These are phyloP conservation scores for Dryobates pubescens DNA, from an alignment of 2,797 vertebrate species.

Conservation along the genomic window DNA sequence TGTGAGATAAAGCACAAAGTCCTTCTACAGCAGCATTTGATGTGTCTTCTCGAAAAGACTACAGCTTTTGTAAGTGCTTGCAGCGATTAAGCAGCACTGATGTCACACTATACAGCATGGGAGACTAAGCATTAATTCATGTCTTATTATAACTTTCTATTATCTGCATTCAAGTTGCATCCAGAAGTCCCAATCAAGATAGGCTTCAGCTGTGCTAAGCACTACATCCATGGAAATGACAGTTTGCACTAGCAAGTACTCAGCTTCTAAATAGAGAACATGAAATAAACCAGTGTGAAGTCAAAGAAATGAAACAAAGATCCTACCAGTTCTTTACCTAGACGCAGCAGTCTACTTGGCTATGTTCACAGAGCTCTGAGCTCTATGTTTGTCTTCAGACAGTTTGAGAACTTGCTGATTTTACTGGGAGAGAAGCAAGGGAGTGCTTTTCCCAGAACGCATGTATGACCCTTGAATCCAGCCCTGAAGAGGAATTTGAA, in stretches of 20 bases:
- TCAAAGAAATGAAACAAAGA: slow-evolving; percentile 1
- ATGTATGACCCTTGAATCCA: background rate
- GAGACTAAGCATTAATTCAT: background rate
- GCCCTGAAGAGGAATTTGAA: background rate
- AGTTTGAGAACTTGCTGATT: slow-evolving; percentile 10
- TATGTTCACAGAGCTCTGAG: background rate
- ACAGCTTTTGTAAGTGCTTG: background rate
- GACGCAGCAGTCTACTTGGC: background rate
- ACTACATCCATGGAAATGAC: background rate
- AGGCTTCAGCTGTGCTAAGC: slow-evolving; percentile 25
- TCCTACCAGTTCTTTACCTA: background rate
- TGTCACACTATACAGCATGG: background rate
- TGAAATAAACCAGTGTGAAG: slow-evolving; percentile 10
- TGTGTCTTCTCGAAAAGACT: background rate
- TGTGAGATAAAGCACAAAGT: background rate
- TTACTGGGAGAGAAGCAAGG: background rate
- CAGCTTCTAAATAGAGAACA: background rate
- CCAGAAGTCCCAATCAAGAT: background rate
- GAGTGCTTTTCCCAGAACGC: background rate
- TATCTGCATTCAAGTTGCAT: slow-evolving; percentile 10
- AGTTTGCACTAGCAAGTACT: background rate
- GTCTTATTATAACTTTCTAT: slow-evolving; percentile 7
- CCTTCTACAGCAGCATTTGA: background rate
- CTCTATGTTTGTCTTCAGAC: background rate
- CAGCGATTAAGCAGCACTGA: background rate